Evolutionary conservation across 1,140 invertebrate genomes (phyloP).

Genomic region (Paraescarpia echinospica): DNA sequence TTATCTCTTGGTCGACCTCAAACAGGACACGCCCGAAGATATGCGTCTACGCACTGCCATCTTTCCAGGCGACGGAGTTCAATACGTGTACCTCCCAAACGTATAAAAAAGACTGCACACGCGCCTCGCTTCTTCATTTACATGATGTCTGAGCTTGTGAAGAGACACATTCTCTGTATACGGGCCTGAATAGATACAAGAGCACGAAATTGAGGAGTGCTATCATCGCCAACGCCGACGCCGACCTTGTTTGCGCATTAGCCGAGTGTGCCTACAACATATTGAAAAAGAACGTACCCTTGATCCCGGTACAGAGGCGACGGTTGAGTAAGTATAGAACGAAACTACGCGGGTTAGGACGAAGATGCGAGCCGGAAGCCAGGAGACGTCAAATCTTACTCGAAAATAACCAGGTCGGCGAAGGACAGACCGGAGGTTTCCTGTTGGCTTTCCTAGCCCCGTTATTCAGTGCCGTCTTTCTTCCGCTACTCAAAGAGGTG

Average conservation of each 20-base stretch:
- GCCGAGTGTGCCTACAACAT: not conserved
- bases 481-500: no score
- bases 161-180: not conserved
- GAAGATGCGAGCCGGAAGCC: no score
- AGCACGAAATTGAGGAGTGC: not conserved
- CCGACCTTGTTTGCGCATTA: not conserved
- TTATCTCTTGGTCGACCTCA: constrained; percentile 1
- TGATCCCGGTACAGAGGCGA: not conserved
- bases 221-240: not conserved
- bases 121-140: not conserved
- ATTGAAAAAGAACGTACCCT: not conserved
- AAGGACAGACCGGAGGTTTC: no score
- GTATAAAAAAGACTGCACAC: not conserved
- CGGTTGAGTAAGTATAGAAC: not conserved
- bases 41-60: not conserved
- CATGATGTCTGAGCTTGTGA: not conserved
- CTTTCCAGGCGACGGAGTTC: not conserved
- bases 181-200: not conserved
- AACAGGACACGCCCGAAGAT: not conserved
- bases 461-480: no score
- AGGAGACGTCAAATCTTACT: no score
- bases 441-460: no score
- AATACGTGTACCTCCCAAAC: not conserved
- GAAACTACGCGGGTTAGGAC: no score
- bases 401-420: no score